phyloP scores from a whole-genome alignment of 2,888 invertebrate species.

The Aricia artaxerxes region DNA sequence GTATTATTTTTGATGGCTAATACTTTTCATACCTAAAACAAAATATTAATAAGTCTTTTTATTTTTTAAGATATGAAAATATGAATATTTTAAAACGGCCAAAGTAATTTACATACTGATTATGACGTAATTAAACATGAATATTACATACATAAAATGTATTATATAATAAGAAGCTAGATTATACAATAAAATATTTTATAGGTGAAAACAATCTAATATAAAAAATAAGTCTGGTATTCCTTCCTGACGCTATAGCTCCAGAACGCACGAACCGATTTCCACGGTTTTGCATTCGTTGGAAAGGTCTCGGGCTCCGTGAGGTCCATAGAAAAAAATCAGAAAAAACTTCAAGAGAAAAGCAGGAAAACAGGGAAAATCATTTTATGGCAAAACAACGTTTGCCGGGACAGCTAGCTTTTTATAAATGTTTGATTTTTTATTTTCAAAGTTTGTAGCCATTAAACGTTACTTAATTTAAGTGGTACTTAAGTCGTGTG shows the following conservation, averaged over 20 bases:
- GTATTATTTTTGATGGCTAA: not conserved
- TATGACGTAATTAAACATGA: not conserved
- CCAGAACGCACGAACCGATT: too few species aligned
- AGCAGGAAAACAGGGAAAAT: too few species aligned
- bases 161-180: not conserved
- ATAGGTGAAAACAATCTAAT: not conserved
- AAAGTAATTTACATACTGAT: slow-evolving; percentile 4
- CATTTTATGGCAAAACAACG: too few species aligned
- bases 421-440: too few species aligned
- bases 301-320: too few species aligned
- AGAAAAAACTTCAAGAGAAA: too few species aligned
- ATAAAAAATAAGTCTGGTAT: too few species aligned
- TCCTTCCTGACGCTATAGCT: too few species aligned
- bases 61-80: not conserved
- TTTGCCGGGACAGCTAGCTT: too few species aligned
- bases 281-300: too few species aligned
- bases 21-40: not conserved
- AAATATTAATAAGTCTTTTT: not conserved
- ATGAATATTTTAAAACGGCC: not conserved
- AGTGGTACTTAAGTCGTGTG: not conserved
- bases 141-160: not conserved
- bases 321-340: too few species aligned
- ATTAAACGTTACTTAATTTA: not conserved
- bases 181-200: not conserved
- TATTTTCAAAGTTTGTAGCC: not conserved